phyloP scores from a whole-genome alignment of 2,113 vertebrate species.

The Centropus unirufus region DNA sequence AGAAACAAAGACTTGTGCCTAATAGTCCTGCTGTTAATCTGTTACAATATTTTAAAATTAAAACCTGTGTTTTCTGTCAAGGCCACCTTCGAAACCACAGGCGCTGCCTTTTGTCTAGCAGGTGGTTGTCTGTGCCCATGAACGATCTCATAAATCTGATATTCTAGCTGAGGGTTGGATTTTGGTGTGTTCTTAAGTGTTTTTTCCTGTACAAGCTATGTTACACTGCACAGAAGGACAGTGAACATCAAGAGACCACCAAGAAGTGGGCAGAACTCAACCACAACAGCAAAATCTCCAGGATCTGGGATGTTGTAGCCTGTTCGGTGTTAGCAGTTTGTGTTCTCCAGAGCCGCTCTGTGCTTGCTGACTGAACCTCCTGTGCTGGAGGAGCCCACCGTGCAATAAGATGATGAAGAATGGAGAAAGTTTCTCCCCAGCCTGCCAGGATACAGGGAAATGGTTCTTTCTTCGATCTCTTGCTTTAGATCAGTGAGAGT shows the following conservation, averaged over 20 bases:
- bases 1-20: neutral
- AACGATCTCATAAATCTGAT: neutral
- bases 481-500: neutral
- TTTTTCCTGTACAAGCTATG: neutral
- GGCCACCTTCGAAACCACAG: neutral
- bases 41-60: neutral
- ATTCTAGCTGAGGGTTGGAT: neutral
- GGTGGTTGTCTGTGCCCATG: neutral
- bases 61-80: neutral
- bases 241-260: neutral
- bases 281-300: neutral
- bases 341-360: neutral
- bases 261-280: neutral
- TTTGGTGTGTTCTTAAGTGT: neutral
- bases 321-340: neutral
- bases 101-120: neutral
- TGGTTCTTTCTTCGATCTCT: neutral
- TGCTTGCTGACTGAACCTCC: neutral
- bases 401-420: neutral
- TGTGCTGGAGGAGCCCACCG: neutral
- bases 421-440: neutral
- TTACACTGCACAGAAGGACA: neutral
- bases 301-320: neutral
- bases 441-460: neutral
- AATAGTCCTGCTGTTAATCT: neutral